phyloP scores from a whole-genome alignment of 2,797 vertebrate genomes.

The Silurus lanzhouensis region DNA sequence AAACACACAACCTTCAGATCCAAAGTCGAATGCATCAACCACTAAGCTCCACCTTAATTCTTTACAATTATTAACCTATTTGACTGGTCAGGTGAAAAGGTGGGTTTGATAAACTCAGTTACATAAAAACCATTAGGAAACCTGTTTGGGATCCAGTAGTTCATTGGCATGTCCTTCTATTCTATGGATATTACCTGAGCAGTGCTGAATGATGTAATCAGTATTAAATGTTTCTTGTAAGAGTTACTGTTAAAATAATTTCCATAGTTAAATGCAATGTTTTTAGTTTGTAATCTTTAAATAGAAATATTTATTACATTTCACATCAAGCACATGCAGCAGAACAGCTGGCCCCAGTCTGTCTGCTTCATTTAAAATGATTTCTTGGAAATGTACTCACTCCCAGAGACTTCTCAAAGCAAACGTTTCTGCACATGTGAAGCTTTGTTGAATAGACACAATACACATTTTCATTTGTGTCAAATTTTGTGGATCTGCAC shows the following conservation, averaged over 20 bases:
- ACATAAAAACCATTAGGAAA: background rate
- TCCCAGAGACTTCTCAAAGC: background rate
- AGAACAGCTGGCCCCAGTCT: background rate
- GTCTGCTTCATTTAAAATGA: slow-evolving; percentile 1
- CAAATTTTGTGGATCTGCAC: background rate
- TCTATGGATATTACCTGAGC: background rate
- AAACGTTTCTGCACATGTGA: background rate
- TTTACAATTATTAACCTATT: background rate
- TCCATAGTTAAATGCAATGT: background rate
- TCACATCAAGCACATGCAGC: background rate
- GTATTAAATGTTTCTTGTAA: background rate
- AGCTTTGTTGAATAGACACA: background rate
- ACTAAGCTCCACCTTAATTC: no score
- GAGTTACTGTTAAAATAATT: background rate
- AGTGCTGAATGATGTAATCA: background rate
- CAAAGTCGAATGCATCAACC: no score
- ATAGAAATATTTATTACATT: background rate
- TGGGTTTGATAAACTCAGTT: background rate
- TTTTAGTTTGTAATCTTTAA: background rate
- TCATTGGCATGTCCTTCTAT: background rate
- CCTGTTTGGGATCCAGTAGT: background rate
- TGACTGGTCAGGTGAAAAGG: background rate
- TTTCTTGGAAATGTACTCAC: background rate
- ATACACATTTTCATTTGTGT: background rate
- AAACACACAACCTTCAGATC: no score